phyloP scores from a whole-genome alignment of 2,113 vertebrate species.

The Ciconia boyciana region DNA sequence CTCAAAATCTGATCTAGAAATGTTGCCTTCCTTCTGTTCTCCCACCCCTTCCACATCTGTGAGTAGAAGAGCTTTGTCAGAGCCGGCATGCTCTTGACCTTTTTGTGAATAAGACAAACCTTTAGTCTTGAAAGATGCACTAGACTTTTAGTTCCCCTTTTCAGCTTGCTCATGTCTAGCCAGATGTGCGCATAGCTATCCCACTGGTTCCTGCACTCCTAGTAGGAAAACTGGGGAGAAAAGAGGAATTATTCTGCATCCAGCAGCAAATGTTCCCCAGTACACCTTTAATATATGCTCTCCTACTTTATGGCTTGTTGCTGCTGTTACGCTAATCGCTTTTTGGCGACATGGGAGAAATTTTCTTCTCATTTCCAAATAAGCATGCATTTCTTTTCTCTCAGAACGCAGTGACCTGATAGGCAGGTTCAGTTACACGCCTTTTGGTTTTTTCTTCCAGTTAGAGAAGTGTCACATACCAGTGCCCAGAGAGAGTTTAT shows the following conservation, averaged over 20 bases:
- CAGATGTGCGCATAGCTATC: neutral
- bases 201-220: neutral
- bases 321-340: neutral
- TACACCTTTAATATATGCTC: neutral
- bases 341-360: neutral
- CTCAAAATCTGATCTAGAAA: neutral
- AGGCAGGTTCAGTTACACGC: neutral
- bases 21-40: neutral
- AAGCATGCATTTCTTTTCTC: neutral
- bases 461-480: neutral
- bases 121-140: neutral
- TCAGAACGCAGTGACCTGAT: neutral
- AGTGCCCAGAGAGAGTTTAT: neutral
- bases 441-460: neutral
- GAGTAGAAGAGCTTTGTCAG: neutral
- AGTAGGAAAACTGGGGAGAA: neutral
- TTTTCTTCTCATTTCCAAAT: neutral
- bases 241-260: neutral
- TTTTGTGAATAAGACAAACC: neutral
- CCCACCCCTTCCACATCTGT: neutral
- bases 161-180: neutral
- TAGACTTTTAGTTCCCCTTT: neutral
- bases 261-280: neutral
- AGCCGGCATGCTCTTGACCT: neutral
- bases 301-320: neutral